Evolutionary conservation across 2,888 invertebrate species (phyloP).

Genomic region (Dasysyrphus albostriatus): DNA sequence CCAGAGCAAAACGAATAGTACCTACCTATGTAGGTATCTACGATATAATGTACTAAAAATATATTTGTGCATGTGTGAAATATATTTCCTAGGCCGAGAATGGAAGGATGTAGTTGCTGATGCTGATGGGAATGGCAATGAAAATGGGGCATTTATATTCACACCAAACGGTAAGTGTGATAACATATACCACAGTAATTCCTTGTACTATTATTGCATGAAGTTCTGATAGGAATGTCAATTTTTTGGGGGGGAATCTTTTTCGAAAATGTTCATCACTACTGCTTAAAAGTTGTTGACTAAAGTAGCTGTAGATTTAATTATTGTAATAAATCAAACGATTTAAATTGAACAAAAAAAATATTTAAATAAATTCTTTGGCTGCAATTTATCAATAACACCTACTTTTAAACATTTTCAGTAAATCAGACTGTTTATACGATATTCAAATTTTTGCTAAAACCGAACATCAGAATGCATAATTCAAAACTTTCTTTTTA

Average conservation of each 20-base stretch:
- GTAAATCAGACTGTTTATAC: too few relatives aligned
- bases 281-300: slow-evolving; percentile 13
- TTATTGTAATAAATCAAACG: too few relatives aligned
- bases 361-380: too few relatives aligned
- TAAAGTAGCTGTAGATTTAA: neutral
- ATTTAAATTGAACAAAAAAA: too few relatives aligned
- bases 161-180: slow-evolving; percentile 64
- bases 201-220: neutral
- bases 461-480: too few relatives aligned
- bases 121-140: slow-evolving; percentile 4
- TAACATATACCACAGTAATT: slow-evolving; percentile 56
- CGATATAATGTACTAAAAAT: slow-evolving; percentile 25
- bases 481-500: too few relatives aligned
- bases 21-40: too few relatives aligned
- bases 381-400: too few relatives aligned
- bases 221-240: slow-evolving; percentile 33
- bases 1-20: slow-evolving; percentile 18
- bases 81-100: slow-evolving; percentile 45
- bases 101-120: slow-evolving; percentile 60
- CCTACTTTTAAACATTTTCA: too few relatives aligned
- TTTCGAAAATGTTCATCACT: slow-evolving; percentile 56
- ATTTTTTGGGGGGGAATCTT: slow-evolving; percentile 28
- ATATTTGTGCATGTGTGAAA: slow-evolving; percentile 10
- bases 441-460: too few relatives aligned
- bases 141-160: slow-evolving; percentile 64